phyloP scores from a whole-genome alignment of 2,888 invertebrate species.

The Hecatera dysodea region DNA sequence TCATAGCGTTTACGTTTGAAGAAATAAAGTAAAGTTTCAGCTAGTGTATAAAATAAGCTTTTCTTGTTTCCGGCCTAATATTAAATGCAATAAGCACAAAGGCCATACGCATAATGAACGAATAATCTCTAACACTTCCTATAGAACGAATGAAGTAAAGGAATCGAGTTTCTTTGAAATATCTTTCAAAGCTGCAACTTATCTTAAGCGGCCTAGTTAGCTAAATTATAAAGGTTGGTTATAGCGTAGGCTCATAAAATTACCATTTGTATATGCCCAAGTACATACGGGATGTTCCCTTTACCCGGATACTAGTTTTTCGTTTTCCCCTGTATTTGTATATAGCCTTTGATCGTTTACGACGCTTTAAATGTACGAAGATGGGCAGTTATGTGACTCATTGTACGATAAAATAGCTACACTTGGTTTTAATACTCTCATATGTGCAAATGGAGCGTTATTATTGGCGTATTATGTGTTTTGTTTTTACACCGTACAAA shows the following conservation, averaged over 20 bases:
- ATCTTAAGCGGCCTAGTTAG: slow-evolving; percentile 14
- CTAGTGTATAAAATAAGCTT: background rate
- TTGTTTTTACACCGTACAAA: background rate
- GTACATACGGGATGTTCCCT: slow-evolving; percentile 45
- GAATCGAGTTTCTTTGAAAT: slow-evolving; percentile 29
- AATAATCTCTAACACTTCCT: background rate
- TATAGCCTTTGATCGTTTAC: slow-evolving; percentile 40
- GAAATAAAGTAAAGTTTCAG: background rate
- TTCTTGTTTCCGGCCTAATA: background rate
- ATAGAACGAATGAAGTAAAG: background rate
- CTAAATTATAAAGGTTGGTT: slow-evolving; percentile 32
- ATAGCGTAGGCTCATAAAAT: slow-evolving; percentile 39
- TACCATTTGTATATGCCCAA: slow-evolving; percentile 37
- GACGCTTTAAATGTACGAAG: slow-evolving; percentile 31
- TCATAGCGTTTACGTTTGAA: no score
- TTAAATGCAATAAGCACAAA: background rate
- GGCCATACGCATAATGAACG: background rate
- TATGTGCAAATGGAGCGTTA: slow-evolving; percentile 2
- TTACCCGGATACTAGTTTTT: slow-evolving; percentile 44
- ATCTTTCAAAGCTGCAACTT: slow-evolving; percentile 28
- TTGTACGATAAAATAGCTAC: slow-evolving; percentile 33
- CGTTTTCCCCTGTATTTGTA: slow-evolving; percentile 22
- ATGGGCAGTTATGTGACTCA: slow-evolving; percentile 38
- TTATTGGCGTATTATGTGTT: slow-evolving; percentile 11
- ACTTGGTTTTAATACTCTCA: slow-evolving; percentile 24